Evolutionary conservation across 2,888 invertebrate genomes (phyloP).

Genomic region (Nymphalis polychloros): DNA sequence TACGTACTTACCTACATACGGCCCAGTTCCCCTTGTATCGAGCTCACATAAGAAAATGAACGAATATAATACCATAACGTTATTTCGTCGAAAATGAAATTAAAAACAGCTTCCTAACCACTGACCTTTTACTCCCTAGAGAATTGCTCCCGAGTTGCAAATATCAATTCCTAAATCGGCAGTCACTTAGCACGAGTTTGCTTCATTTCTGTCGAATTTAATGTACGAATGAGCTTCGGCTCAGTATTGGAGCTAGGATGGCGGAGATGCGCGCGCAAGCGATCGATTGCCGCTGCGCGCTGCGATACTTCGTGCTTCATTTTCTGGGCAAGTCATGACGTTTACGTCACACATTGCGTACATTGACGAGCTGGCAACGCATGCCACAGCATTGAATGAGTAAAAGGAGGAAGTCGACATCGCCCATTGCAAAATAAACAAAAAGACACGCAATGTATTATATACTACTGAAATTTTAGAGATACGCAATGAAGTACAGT

Average conservation of each 20-base stretch:
- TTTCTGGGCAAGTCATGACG: conserved; percentile 65
- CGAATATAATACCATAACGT: conserved; percentile 25
- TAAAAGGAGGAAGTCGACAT: conserved; percentile 33
- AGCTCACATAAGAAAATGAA: conserved; percentile 33
- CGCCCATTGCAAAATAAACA: conserved; percentile 16
- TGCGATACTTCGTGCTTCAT: conserved; percentile 59
- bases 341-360: conserved; percentile 80
- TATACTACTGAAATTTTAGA: not conserved
- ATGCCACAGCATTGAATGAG: conserved; percentile 54
- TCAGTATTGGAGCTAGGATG: conserved; percentile 65
- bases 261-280: conserved; percentile 74
- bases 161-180: conserved; percentile 40
- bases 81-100: not conserved
- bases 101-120: conserved; percentile 27
- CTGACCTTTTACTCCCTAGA: conserved; percentile 41
- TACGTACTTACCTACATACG: conserved; percentile 40
- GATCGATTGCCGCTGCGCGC: conserved; percentile 76
- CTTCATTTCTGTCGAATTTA: conserved; percentile 76
- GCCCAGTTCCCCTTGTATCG: conserved; percentile 28
- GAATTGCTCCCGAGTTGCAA: conserved; percentile 33
- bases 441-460: conserved; percentile 8
- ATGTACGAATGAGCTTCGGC: conserved; percentile 64
- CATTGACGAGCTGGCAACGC: conserved; percentile 65
- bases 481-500: not conserved
- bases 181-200: conserved; percentile 72